Base-by-base conservation (phyloP, 2,888 invertebrate genomes). In the Macaria notata region DNA sequence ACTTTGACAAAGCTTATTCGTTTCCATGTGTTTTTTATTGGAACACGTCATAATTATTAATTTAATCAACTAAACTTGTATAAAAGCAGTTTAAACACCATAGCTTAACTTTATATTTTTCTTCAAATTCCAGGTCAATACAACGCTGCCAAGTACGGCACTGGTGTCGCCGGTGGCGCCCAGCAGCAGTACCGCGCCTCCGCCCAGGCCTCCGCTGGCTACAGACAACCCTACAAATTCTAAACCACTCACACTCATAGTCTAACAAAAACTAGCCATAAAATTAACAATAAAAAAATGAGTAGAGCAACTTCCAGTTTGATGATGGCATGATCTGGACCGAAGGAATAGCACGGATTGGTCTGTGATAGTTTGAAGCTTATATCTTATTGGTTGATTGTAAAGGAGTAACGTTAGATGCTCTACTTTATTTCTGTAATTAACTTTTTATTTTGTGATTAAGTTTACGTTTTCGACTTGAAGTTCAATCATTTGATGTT, bases 71-170 rank as follows among this genome's bases (percentile, higher is more conserved):
- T 19, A 2, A 19, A 19, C 2, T 19, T 19, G 19, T 19, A 19
- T 19, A 19, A 19, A 19, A 19, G 19, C 19, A 19, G 19, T 19
- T 19, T 19, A 19, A 19, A 19, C 19, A 19, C 1, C 1, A 19
- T 19, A 19, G 19, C 19, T 19, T 19, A 19, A 19, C n/a, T 19
- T 1, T 19, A 19, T 19, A 1, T 19, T 48, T 52, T 31, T 52
- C 62, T 52, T 36, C 9, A 1, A 54, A 56, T 82, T 87, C 59
- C 84, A 91, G 90, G 90, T 75, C 87, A 85, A 70, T 91, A 91
- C 86, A 88, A 85, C 78, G 84, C 90, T 8, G 83, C 74, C 52
- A 89, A 90, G 69, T 87, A 91, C 69, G 86, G 83, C 31, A 83
- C 80, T 9, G 80, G 71, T 0, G 63, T 73, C 30, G 69, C 72